phyloP scores from a whole-genome alignment of 2,888 invertebrate species.

The Agapostemon virescens region DNA sequence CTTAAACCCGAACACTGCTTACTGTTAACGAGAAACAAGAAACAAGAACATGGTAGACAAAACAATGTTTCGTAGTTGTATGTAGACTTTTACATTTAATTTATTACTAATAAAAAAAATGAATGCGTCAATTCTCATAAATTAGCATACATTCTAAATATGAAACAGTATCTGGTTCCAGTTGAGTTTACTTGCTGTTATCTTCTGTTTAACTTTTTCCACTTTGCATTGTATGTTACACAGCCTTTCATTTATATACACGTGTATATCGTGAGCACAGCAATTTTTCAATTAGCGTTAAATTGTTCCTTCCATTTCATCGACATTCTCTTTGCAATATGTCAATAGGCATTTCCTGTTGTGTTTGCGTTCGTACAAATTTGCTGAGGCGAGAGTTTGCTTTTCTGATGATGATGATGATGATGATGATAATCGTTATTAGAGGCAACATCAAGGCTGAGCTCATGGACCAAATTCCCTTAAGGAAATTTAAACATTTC shows the following conservation, averaged over 20 bases:
- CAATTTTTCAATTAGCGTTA: constrained; percentile 2
- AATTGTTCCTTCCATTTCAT: neutral
- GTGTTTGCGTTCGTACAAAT: neutral
- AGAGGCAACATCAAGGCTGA: neutral
- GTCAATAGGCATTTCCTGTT: neutral
- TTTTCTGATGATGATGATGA: too few species aligned
- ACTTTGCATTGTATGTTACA: constrained; percentile 48
- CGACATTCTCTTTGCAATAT: neutral
- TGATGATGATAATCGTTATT: neutral
- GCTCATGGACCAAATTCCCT: neutral
- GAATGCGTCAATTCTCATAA: constrained; percentile 9
- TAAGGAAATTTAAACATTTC: neutral
- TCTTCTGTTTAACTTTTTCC: constrained; percentile 20
- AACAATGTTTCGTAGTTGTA: neutral
- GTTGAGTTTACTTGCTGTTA: constrained; percentile 9
- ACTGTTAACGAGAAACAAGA: neutral
- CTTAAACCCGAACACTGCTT: neutral
- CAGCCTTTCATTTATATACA: constrained; percentile 44
- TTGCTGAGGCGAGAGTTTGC: neutral
- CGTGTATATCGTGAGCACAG: constrained; percentile 23
- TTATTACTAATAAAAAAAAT: constrained; percentile 27
- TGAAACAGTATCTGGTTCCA: constrained; percentile 10
- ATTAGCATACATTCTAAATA: constrained; percentile 1
- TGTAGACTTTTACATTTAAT: neutral
- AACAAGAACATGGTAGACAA: neutral